These are phyloP conservation scores for Zalophus californianus DNA, from an alignment of 2,797 vertebrate species.

Conservation along the genomic window DNA sequence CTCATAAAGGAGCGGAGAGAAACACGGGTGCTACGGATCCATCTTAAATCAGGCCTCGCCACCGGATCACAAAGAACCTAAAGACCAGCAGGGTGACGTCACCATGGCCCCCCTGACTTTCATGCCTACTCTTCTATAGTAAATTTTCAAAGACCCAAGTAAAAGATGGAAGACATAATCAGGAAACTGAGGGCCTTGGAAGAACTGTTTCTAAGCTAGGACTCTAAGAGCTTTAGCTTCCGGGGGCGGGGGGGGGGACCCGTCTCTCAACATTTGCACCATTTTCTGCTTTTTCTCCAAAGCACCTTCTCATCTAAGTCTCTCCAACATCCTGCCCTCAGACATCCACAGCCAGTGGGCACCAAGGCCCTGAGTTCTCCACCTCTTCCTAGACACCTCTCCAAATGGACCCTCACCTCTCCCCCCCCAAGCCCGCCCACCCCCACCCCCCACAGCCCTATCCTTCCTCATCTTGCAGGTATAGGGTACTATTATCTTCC, in stretches of 20 bases:
- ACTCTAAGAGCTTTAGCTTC: neutral
- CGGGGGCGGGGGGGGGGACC: neutral
- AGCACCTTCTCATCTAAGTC: neutral
- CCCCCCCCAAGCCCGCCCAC: neutral
- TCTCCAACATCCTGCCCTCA: neutral
- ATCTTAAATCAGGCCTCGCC: neutral
- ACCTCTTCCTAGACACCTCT: neutral
- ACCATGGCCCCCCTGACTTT: neutral
- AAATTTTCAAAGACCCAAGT: neutral
- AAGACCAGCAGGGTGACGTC: neutral
- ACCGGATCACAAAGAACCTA: neutral
- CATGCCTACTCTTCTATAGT: neutral
- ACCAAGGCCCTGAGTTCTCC: neutral
- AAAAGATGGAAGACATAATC: neutral
- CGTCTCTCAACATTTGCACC: neutral
- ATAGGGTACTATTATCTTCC: neutral
- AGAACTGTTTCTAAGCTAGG: constrained; percentile 2
- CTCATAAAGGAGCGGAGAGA: neutral
- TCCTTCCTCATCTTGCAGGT: neutral
- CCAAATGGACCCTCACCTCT: neutral
- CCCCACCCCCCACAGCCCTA: neutral
- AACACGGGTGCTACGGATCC: neutral
- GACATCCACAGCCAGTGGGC: neutral
- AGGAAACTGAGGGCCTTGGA: neutral
- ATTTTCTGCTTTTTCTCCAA: constrained; percentile 29